Percentiles rank a stretch among this genome's conserved stretches.
These are phyloP conservation scores for Poecilia picta DNA, from an alignment of 2,797 vertebrate genomes.

Conservation along the genomic window DNA sequence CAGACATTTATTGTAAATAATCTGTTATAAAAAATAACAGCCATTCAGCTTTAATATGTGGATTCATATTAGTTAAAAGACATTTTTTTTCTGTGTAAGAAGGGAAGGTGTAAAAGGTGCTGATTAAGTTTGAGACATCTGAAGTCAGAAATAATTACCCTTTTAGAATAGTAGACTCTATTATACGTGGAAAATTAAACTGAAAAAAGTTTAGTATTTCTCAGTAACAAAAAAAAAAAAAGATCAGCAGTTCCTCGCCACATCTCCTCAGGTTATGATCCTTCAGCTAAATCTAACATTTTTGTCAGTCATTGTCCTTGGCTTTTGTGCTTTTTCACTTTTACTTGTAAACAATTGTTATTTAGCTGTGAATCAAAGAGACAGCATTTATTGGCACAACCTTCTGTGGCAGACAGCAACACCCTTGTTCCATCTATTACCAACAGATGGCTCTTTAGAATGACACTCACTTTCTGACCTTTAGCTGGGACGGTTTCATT, in stretches of 20 bases:
- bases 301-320: conserved; percentile 22
- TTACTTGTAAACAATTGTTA: conserved; percentile 52
- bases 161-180: not conserved
- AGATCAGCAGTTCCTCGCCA: conserved; percentile 7
- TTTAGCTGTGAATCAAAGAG: conserved; percentile 57
- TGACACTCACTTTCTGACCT: conserved; percentile 66
- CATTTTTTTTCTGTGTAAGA: not conserved
- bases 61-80: not conserved
- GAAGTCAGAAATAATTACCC: not conserved
- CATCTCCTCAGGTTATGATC: conserved; percentile 28
- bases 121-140: not conserved
- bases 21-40: not conserved
- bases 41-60: not conserved
- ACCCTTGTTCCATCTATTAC: conserved; percentile 65
- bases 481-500: conserved; percentile 56
- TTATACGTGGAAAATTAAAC: not conserved
- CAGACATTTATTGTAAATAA: not conserved
- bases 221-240: not conserved
- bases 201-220: not conserved
- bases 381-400: conserved; percentile 62
- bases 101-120: not conserved
- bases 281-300: conserved; percentile 30
- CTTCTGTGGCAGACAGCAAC: conserved; percentile 54
- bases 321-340: conserved; percentile 28
- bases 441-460: conserved; percentile 74